Evolutionary conservation across 1,140 invertebrate genomes (phyloP).

Genomic region (Araneus ventricosus): DNA sequence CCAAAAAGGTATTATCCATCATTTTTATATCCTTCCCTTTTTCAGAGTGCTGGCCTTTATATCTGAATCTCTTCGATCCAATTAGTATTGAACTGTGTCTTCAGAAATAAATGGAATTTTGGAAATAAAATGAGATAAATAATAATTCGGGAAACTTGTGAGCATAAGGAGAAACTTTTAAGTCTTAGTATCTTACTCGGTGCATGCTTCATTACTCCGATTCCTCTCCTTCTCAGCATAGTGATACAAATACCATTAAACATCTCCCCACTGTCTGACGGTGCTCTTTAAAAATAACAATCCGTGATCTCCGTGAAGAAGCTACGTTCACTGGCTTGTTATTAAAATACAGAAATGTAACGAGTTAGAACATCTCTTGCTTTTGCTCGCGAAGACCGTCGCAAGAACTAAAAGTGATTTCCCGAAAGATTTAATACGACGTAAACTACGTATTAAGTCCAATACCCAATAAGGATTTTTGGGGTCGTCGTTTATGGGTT

Average conservation of each 20-base stretch:
- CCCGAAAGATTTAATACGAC: constrained; percentile 59
- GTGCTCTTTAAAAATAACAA: constrained; percentile 40
- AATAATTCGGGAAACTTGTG: too few relatives aligned
- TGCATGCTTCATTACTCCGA: not conserved
- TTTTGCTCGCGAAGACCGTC: not conserved
- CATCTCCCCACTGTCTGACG: not conserved
- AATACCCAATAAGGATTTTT: constrained; percentile 66
- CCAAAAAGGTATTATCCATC: too few relatives aligned
- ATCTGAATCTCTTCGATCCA: too few relatives aligned
- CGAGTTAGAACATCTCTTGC: not conserved
- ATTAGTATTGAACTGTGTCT: too few relatives aligned
- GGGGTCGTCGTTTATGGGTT: constrained; percentile 61
- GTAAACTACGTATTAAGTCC: constrained; percentile 66
- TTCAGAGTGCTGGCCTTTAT: too few relatives aligned
- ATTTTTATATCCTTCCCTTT: too few relatives aligned
- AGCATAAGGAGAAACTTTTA: too few relatives aligned
- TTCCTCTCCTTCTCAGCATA: not conserved
- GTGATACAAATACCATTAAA: constrained; percentile 41
- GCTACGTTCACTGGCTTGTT: not conserved
- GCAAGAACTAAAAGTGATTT: constrained; percentile 44
- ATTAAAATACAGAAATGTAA: constrained; percentile 54
- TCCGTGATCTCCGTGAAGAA: not conserved
- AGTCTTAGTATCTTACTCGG: not conserved
- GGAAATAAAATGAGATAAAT: too few relatives aligned
- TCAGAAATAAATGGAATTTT: too few relatives aligned